These are phyloP conservation scores for Anarhynchus alexandrinus DNA, from an alignment of 2,113 vertebrate species.

Conservation along the genomic window DNA sequence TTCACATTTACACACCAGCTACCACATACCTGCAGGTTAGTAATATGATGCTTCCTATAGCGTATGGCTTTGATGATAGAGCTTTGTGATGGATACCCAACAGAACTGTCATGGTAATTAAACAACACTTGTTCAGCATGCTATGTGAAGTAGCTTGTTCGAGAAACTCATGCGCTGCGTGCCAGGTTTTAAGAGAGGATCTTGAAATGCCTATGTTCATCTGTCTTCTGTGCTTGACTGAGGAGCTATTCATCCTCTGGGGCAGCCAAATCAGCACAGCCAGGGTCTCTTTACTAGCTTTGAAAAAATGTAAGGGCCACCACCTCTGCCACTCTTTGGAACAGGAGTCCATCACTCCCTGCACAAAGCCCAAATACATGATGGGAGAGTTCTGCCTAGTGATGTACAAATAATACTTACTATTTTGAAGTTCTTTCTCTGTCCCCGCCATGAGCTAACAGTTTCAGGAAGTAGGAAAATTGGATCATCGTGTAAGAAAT, in stretches of 20 bases:
- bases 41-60: neutral
- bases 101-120: neutral
- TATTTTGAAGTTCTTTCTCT: neutral
- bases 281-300: neutral
- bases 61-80: neutral
- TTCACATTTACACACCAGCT: constrained; percentile 76
- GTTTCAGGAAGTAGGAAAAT: neutral
- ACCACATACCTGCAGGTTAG: constrained; percentile 78
- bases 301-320: neutral
- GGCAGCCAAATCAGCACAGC: neutral
- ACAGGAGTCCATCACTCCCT: neutral
- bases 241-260: neutral
- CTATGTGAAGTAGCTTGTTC: neutral
- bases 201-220: neutral
- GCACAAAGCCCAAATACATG: neutral
- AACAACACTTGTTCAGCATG: neutral
- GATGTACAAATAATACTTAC: neutral
- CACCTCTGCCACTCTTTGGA: neutral
- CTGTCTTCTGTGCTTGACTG: neutral
- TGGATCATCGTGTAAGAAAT: neutral
- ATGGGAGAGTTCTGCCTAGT: neutral
- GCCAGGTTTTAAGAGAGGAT: neutral
- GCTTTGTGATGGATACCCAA: neutral
- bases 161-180: neutral
- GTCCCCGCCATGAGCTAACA: neutral